Conservation (phyloP, 2,888 invertebrate genomes). For the Aricia artaxerxes region DNA sequence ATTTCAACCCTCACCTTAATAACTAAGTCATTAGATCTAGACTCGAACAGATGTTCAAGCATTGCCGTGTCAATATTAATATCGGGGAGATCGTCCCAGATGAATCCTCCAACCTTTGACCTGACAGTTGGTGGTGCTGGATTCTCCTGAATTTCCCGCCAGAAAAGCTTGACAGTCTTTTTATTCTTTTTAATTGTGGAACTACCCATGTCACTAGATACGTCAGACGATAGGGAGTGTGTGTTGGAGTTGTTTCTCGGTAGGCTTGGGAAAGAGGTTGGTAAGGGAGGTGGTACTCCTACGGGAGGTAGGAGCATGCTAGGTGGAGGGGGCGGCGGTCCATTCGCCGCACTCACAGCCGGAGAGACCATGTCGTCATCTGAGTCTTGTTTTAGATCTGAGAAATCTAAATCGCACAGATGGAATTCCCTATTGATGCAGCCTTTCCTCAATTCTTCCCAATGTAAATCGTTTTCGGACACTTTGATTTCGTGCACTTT, state of each 20-base stretch:
- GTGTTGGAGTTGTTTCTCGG: slow-evolving; percentile 60
- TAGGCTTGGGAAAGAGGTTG: slow-evolving; percentile 71
- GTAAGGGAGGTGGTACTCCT: slow-evolving; percentile 74
- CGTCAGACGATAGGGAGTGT: slow-evolving; percentile 58
- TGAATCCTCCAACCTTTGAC: slow-evolving; percentile 84
- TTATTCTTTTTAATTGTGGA: slow-evolving; percentile 90
- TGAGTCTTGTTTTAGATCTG: slow-evolving; percentile 93
- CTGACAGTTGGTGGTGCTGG: slow-evolving; percentile 74
- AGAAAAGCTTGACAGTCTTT: slow-evolving; percentile 98
- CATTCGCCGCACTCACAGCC: slow-evolving; percentile 82
- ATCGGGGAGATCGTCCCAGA: slow-evolving; percentile 95
- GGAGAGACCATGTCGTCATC: slow-evolving; percentile 90
- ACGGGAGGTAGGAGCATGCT: slow-evolving; percentile 79
- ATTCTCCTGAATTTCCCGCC: slow-evolving; percentile 95
- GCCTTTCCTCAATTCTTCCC: slow-evolving; percentile 92
- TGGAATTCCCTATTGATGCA: slow-evolving; percentile 88
- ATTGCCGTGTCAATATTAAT: slow-evolving; percentile 94
- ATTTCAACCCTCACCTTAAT: slow-evolving; percentile 82
- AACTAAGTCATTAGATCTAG: slow-evolving; percentile 95
- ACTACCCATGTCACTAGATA: slow-evolving; percentile 68
- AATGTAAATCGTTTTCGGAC: slow-evolving; percentile 95
- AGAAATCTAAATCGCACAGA: slow-evolving; percentile 97
- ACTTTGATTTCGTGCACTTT: slow-evolving; percentile 87
- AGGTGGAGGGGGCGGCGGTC: slow-evolving; percentile 90
- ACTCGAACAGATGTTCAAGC: slow-evolving; percentile 98